These are phyloP conservation scores for Leptoclinus maculatus DNA, from an alignment of 2,797 vertebrate species.

Conservation along the genomic window DNA sequence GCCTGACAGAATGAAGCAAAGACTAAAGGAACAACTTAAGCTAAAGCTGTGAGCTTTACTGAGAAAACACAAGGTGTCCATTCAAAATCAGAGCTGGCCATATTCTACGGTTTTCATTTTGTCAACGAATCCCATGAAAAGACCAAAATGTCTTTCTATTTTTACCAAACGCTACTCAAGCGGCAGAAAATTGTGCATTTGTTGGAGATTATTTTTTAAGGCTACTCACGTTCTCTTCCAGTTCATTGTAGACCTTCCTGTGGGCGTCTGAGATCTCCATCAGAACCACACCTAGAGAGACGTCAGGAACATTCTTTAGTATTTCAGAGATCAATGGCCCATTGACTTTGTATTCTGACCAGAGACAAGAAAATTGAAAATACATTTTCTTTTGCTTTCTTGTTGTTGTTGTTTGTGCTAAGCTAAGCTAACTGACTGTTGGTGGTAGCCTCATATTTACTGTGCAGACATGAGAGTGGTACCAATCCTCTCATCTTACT, in stretches of 20 bases:
- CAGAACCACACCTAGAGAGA: constrained; percentile 90
- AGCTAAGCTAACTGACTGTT: neutral
- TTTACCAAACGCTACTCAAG: neutral
- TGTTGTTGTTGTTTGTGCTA: neutral
- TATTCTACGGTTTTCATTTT: neutral
- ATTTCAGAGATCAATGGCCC: neutral
- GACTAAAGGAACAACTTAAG: neutral
- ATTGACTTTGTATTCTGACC: neutral
- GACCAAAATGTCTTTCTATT: neutral
- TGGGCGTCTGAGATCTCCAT: constrained; percentile 94
- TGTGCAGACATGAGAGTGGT: neutral
- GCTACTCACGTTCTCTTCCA: constrained; percentile 93
- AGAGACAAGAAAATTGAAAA: neutral
- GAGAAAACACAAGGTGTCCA: neutral
- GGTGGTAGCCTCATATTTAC: neutral
- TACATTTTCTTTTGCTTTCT: neutral
- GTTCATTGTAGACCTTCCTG: constrained; percentile 89
- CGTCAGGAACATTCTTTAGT: constrained; percentile 30
- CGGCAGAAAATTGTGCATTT: neutral
- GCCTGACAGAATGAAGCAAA: neutral
- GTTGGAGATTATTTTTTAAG: neutral
- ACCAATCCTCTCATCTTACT: neutral
- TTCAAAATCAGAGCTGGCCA: neutral
- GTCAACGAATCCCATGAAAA: neutral
- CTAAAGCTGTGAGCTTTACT: neutral